A percentile compares a stretch with the other conserved stretches of the same genome.
Conservation (phyloP, 2,113 vertebrate genomes). For the Hippocampus barbouri region DNA sequence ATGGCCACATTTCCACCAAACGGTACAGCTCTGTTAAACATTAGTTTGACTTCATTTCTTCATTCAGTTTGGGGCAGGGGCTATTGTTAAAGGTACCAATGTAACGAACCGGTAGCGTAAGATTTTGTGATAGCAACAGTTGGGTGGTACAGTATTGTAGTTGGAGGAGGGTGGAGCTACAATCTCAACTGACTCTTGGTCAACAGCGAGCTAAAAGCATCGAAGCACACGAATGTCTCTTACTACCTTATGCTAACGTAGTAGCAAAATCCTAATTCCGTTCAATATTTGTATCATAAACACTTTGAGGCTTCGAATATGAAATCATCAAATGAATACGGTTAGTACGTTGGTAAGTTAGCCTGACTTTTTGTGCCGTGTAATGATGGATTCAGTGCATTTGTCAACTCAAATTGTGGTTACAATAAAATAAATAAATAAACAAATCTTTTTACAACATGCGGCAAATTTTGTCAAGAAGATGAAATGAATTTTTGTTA, state of each 20-base stretch:
- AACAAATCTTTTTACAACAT: too few species aligned
- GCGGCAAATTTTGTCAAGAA: too few species aligned
- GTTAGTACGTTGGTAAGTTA: not conserved
- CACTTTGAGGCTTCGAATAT: not conserved
- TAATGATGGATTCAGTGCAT: not conserved
- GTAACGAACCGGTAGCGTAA: not conserved
- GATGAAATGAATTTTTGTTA: too few species aligned
- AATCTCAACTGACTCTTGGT: not conserved
- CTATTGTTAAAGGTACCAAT: not conserved
- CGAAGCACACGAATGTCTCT: not conserved
- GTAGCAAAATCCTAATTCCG: not conserved
- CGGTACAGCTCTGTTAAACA: not conserved
- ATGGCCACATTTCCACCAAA: not conserved
- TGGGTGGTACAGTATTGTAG: not conserved
- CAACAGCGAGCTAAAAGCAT: not conserved
- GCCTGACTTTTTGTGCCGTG: not conserved
- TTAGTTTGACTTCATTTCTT: not conserved
- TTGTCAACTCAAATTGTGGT: too few species aligned
- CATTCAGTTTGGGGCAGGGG: not conserved
- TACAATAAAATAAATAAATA: too few species aligned
- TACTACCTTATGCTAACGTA: not conserved
- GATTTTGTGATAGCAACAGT: not conserved
- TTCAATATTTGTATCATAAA: not conserved
- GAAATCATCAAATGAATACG: not conserved
- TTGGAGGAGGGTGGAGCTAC: not conserved